Evolutionary conservation across 2,888 invertebrate species (phyloP), one percentile per base, ranked within the genome.

Genomic region (Oscheius sp.): DNA sequence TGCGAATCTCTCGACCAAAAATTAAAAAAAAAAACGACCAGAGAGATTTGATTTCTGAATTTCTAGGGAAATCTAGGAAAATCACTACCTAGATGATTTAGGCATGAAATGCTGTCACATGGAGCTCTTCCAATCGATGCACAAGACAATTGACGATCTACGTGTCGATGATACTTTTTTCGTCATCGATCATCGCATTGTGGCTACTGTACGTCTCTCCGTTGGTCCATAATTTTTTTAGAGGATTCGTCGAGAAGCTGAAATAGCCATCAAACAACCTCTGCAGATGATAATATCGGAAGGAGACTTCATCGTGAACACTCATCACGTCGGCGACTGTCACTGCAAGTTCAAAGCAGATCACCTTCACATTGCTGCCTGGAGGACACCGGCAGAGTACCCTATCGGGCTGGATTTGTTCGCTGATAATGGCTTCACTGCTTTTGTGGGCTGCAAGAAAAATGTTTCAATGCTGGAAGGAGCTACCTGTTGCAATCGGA

Each of bases 401-500:
- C 12, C 14, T 20, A 47, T 47, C 12, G 47, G 47, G 24, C 17
- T 22, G 4, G 47, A 47, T 2, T 24, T 47, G 20, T 47, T 47
- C 24, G 47, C 47, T 5, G 47, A 47, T 12, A 47, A 47, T 22
- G 47, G 47, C 22, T 9, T 22, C 17, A 47, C 47, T 24, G 20
- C 47, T 4, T 47, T 47, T 20, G 47, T 47, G 12, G 47, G 47
- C 17, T 47, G 47, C 24, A 47, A 47, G 47, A 20, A 17, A 3
- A 47, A 47, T 24, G 24, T 17, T 12, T 22, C 22, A 5, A 14
- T 9, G 12, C 20, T 47, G 47, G 47, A 47, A 70, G 75, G 75
- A 30, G 44, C 68, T 67, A 71, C 72, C 30, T 72, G 73, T 54
- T 76, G 76, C 41, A 70, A 74, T 59, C 70, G 70, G 32, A 70